Evolutionary conservation across 1,140 invertebrate genomes (phyloP), one percentile per base, ranked within the genome.

Genomic region (Bilobella aurantiaca): DNA sequence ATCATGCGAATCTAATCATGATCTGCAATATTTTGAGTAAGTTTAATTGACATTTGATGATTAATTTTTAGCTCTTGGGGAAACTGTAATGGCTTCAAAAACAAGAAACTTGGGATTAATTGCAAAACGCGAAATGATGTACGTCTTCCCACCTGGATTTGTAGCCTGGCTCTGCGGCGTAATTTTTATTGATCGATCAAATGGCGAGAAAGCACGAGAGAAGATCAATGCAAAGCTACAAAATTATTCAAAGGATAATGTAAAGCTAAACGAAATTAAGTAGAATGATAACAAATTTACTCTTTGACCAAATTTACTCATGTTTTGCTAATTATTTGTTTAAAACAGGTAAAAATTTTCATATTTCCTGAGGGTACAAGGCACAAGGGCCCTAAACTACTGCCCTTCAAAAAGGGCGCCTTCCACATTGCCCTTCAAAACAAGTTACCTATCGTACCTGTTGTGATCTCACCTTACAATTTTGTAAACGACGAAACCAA

Each of bases 361-460:
- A 81, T 91, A 65, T 91, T 91, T 76, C 88, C 89, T 3, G 84
- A 85, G 76, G 84, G 86, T 21, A 89, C 87, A 49, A 80, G 88
- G 58, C 83, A 81, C 68, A 89, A 89, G 69, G 87, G 86, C 31
- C 86, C 86, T 46, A 81, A 85, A 75, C 83, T 91, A 75, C 85
- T 90, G 75, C 79, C 82, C 8, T 90, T 90, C 73, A 96, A 96
- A 78, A 96, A 96, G 79, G 93, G 93, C 58, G 93, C 92, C 58
- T 96, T 96, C 79, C 89, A 95, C 78, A 82, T 94, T 75, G 93
- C 93, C 53, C 87, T 95, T 70, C 83, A 85, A 74, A 84, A 88
- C 53, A 87, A 95, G 79, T 82, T 95, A 72, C 92, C 92, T 37
- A 88, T 96, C 71, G 79, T 94, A 75, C 92, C 93, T 46, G 85